phyloP scores from a whole-genome alignment of 2,113 vertebrate species.

The Argyrosomus japonicus region DNA sequence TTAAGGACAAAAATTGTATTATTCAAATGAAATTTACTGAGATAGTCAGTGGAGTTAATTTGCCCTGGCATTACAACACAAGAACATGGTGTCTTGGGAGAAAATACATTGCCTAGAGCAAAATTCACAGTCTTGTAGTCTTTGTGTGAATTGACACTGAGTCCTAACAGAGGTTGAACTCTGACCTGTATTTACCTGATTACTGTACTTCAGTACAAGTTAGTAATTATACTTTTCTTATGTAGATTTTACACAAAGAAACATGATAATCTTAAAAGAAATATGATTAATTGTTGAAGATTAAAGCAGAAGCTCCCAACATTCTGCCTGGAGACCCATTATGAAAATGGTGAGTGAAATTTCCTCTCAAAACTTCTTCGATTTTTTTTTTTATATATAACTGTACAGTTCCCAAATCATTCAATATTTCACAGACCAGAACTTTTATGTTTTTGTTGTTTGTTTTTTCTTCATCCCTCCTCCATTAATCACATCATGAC shows the following conservation, averaged over 20 bases:
- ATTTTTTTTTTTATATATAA: no score
- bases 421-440: neutral
- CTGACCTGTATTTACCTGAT: no score
- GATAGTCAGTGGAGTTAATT: neutral
- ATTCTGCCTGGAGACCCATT: no score
- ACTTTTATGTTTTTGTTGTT: neutral
- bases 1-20: neutral
- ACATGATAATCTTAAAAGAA: no score
- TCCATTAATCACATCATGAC: neutral
- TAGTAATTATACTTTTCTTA: no score
- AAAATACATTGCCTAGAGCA: neutral
- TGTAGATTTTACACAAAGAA: no score
- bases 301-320: no score
- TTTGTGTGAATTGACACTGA: neutral
- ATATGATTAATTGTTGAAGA: no score
- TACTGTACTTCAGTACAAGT: no score
- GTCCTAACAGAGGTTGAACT: neutral
- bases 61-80: neutral
- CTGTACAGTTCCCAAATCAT: no score
- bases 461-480: neutral
- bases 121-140: neutral
- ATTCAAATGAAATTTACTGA: neutral
- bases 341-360: no score
- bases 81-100: neutral
- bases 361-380: no score